A percentile compares a stretch with the other conserved stretches of the same genome.
Conservation (phyloP, 2,888 invertebrate species). For the Lochmaea capreae region DNA sequence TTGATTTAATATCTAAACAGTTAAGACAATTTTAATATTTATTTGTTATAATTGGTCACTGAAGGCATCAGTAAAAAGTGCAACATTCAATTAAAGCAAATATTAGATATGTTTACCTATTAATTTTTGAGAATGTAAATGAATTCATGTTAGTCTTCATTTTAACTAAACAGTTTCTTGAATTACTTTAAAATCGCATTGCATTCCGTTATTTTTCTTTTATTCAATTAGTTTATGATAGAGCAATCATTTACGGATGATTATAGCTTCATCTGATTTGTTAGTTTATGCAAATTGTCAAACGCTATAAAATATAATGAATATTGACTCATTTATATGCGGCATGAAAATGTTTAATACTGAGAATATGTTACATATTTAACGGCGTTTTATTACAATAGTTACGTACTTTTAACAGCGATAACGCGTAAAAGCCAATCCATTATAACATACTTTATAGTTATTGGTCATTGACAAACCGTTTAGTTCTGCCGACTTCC, state of each 20-base stretch:
- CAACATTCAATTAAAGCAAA: no score
- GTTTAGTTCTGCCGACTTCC: not conserved
- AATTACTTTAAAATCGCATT: constrained; percentile 16
- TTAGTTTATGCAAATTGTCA: constrained; percentile 3
- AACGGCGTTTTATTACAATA: not conserved
- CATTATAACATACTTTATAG: not conserved
- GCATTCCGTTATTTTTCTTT: constrained; percentile 15
- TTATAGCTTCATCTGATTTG: constrained; percentile 20
- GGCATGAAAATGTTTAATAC: constrained; percentile 1
- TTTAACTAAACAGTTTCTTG: not conserved
- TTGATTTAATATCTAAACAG: no score
- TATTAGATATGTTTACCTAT: no score
- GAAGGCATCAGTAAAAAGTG: no score
- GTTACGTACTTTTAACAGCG: not conserved
- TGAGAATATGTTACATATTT: constrained; percentile 2
- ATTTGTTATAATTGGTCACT: no score
- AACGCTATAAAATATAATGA: constrained; percentile 24
- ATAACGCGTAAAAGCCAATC: not conserved
- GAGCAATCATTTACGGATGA: constrained; percentile 24
- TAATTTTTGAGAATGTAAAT: no score
- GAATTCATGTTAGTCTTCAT: not conserved
- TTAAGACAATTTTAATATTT: no score
- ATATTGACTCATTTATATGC: constrained; percentile 14
- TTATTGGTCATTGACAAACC: not conserved
- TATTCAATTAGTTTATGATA: constrained; percentile 24